Evolutionary conservation across 2,888 invertebrate genomes (phyloP).

Genomic region (Seladonia tumulorum): DNA sequence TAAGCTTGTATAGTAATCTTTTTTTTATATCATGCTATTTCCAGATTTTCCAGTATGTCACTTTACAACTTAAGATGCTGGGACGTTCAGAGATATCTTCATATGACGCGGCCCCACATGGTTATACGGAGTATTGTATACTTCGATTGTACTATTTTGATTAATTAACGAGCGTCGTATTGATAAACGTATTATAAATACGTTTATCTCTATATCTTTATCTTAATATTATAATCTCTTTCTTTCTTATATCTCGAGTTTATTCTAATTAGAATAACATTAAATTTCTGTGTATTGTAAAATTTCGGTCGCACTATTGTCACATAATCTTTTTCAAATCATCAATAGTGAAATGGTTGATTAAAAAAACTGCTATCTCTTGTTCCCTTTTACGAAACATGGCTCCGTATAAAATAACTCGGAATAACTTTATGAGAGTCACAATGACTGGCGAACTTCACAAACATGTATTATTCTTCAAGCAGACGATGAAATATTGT

Average conservation of each 20-base stretch:
- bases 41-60: conserved; percentile 13
- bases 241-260: background rate
- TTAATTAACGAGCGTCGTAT: conserved; percentile 3
- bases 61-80: background rate
- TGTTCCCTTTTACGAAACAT: conserved; percentile 18
- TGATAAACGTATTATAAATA: background rate
- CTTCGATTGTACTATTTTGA: conserved; percentile 8
- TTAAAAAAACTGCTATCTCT: background rate
- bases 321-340: conserved; percentile 30
- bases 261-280: conserved; percentile 6
- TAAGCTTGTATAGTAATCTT: background rate
- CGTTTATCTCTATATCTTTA: no score
- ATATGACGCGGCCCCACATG: conserved; percentile 14
- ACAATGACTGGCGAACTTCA: background rate
- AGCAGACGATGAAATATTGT: background rate
- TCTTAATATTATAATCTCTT: no score
- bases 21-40: background rate
- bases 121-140: conserved; percentile 3
- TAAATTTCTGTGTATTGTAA: background rate
- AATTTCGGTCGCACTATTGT: conserved; percentile 10
- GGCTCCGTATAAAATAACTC: background rate
- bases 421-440: background rate
- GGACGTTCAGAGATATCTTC: conserved; percentile 18
- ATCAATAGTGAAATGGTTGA: background rate
- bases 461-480: background rate